Evolutionary conservation across 2,113 vertebrate genomes (phyloP).

Genomic region (Thryonomys swinderianus): DNA sequence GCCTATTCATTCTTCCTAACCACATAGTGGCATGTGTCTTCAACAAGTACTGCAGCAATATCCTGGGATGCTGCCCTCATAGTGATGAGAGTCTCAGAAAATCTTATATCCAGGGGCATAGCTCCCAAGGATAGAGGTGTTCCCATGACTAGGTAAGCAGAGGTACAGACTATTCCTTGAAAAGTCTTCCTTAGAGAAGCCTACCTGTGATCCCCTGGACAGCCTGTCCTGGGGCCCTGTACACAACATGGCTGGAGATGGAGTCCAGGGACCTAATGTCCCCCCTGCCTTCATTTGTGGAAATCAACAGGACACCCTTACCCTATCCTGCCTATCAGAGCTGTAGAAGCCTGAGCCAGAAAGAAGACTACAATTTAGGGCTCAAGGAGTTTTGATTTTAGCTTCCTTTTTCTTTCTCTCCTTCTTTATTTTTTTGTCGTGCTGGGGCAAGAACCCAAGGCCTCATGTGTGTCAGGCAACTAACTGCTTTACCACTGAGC

Average conservation of each 20-base stretch:
- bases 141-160: neutral
- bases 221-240: slow-evolving; percentile 84
- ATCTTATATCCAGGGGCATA: neutral
- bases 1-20: neutral
- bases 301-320: slow-evolving; percentile 88
- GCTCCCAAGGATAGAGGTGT: neutral
- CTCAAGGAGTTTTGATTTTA: neutral
- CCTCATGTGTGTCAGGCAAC: neutral
- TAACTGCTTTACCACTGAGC: neutral
- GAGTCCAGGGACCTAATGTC: slow-evolving; percentile 84
- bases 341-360: neutral
- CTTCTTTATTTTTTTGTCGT: neutral
- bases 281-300: slow-evolving; percentile 85
- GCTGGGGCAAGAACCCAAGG: neutral
- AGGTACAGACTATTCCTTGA: neutral
- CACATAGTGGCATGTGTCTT: slow-evolving; percentile 85
- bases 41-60: slow-evolving; percentile 88
- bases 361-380: neutral
- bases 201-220: slow-evolving; percentile 83
- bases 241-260: slow-evolving; percentile 87
- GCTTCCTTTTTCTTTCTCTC: neutral
- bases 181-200: slow-evolving; percentile 69
- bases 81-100: slow-evolving; percentile 84
- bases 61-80: slow-evolving; percentile 85
- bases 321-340: slow-evolving; percentile 86